Evolutionary conservation across 2,888 invertebrate genomes (phyloP), one percentile per base, ranked within the genome.

Genomic region (Pyralis farinalis): DNA sequence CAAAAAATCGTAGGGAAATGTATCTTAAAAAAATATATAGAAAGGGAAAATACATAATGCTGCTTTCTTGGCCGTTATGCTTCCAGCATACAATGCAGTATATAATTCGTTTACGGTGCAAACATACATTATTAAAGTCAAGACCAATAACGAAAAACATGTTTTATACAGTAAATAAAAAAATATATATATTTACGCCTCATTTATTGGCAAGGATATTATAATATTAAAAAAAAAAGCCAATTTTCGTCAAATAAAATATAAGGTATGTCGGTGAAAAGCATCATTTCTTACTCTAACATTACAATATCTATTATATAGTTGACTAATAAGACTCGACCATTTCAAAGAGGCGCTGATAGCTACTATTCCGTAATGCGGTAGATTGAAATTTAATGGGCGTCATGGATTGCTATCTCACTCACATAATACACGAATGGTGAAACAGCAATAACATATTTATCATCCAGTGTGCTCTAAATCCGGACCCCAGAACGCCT

Each of bases 231-330:
- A 45, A 43, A 37, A 56, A 60, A 61, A 51, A 58, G 59, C 66
- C 57, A 52, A 56, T 55, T 55, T 53, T 57, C 49, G 53, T 67
- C 54, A 64, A 64, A 72, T 68, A 66, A 67, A 71, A 65, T 66
- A 67, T 63, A 69, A 65, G 58, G 56, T 65, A 55, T 67, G 58
- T 71, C 70, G 64, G 71, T 74, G 68, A 74, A 75, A 81, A 79
- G 78, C 74, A 74, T 74, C 59, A 67, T 59, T 57, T 67, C 77
- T 73, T 77, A 80, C 49, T 55, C 72, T 77, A 74, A 71, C 71
- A 73, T 69, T 64, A 77, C 68, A 74, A 71, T 70, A 62, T 57
- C 54, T 61, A 62, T 71, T 75, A 73, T 74, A 76, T 67, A 72
- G 70, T 66, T 79, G 78, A 77, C 76, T 79, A 74, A 73, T 63